Evolutionary conservation across 1,140 invertebrate genomes (phyloP), one percentile per base, ranked within the genome.

Genomic region (Xylocopa sonorina): DNA sequence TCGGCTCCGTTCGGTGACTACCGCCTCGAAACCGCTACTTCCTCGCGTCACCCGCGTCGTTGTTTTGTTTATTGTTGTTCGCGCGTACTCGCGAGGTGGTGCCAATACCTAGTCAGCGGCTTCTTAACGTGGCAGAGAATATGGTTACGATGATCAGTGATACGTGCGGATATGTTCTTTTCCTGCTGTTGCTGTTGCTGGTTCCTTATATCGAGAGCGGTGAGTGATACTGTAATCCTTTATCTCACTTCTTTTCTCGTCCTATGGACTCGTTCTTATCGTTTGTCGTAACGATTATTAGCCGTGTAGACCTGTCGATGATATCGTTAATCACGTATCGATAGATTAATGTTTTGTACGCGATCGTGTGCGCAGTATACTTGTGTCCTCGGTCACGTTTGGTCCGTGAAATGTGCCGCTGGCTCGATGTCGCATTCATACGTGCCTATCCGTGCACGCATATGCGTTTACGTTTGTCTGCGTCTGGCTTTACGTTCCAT

Each of bases 191-290:
- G 73, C 85, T 92, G 86, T 83, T 93, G 74, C 88, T 93, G 77
- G 91, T 93, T 72, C 92, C 93, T 63, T 91, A 93, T 88, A 93
- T 93, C 84, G 91, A 93, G 82, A 93, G 93, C 83, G 93, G 93
- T 93, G 74, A 93, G 92, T 88, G 57, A n/a, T n/a, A n/a, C n/a
- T n/a, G n/a, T n/a, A n/a, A n/a, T n/a, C n/a, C n/a, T n/a, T n/a
- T n/a, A n/a, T n/a, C n/a, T n/a, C n/a, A n/a, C n/a, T n/a, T n/a
- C n/a, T n/a, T n/a, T n/a, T n/a, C n/a, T n/a, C 10, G 6, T 29
- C 18, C n/a, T n/a, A 1, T 7, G 1, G 4, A 18, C 27, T 1
- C 21, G 2, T 1, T 2, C n/a, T 0, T 41, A 34, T 27, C 60
- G n/a, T 34, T n/a, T 6, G 9, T 2, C n/a, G 3, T 27, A 24